Base-by-base conservation (phyloP, 2,797 vertebrate genomes). In the Poecilia picta region DNA sequence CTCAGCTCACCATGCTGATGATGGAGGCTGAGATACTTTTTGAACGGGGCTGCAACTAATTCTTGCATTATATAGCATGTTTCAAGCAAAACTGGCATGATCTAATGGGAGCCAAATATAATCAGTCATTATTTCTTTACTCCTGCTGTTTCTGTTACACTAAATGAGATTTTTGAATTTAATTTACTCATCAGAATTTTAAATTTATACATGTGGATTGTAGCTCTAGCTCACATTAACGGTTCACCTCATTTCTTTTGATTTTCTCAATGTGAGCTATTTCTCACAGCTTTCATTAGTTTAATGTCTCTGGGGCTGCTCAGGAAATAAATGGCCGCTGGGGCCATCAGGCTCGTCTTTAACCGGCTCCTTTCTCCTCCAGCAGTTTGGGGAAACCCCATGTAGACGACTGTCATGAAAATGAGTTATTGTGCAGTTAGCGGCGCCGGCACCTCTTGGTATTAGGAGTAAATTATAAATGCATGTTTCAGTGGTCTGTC, bases 291-390 rank as follows among this genome's bases (percentile, higher is more conserved):
- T 75, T 81, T 81, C 55, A 81, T 83, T 87, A 57, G 87, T 83
- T 77, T 84, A 55, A 76, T 87, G 55, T 90, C 73, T 79, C 45
- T 39, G 12, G 51, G 68, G 53, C 73, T 76, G 71, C 77, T 70
- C 66, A 75, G 81, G 76, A 80, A 89, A 80, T 72, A 73, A 85
- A 85, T 66, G 78, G 73, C 2, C 87, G 77, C 43, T 46, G 83
- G 25, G 84, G 45, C 71, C 15, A n/a, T 25, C 45, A 11, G 36
- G 71, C 79, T 76, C 76, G 70, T 84, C 82, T 83, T 83, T 78
- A 88, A 88, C 89, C 73, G 72, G 73, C 76, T 89, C 73, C 77
- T 66, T 84, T 90, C 72, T 85, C 81, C 71, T 76, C 78, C 84
- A 80, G 47, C 81, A 82, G 85, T 74, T 10, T 12, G 18, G 73